Conservation (phyloP, 2,113 vertebrate species). For the Lampris megalopsis region DNA sequence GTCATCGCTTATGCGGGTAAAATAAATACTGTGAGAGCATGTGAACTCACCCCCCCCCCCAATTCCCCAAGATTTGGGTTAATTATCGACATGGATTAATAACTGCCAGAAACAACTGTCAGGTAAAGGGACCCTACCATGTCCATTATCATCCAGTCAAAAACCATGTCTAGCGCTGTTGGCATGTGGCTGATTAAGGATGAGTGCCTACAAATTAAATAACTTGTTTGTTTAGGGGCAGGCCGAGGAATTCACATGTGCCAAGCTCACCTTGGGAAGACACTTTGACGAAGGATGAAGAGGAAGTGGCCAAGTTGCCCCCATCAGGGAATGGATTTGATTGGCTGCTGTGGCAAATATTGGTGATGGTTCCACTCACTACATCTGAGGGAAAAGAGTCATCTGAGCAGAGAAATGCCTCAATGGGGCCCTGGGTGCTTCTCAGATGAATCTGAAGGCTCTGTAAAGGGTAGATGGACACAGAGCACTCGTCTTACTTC, state of each 20-base stretch:
- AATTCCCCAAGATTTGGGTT: no score
- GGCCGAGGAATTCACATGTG: background rate
- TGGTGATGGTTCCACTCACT: slow-evolving; percentile 82
- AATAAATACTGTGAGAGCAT: no score
- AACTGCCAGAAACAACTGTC: no score
- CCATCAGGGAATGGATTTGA: background rate
- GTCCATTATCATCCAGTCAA: no score
- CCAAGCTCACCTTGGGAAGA: slow-evolving; percentile 62
- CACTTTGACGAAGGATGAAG: slow-evolving; percentile 31
- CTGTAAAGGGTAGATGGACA: slow-evolving; percentile 74
- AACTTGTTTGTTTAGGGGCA: no score
- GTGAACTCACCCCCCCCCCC: no score
- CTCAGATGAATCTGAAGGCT: slow-evolving; percentile 91
- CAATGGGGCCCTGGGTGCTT: slow-evolving; percentile 93
- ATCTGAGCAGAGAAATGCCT: slow-evolving; percentile 93
- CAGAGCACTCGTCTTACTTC: background rate
- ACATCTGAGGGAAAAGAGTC: slow-evolving; percentile 80
- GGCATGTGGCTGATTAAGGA: no score
- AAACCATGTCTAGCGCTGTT: no score
- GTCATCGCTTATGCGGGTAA: no score
- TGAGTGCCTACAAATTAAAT: no score
- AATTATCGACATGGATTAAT: no score
- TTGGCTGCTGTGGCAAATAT: slow-evolving; percentile 80
- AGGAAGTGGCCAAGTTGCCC: background rate
- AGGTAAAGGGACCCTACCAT: no score